These are phyloP conservation scores for Branchipolynoe longqiensis DNA, from an alignment of 2,888 invertebrate genomes.

Conservation along the genomic window DNA sequence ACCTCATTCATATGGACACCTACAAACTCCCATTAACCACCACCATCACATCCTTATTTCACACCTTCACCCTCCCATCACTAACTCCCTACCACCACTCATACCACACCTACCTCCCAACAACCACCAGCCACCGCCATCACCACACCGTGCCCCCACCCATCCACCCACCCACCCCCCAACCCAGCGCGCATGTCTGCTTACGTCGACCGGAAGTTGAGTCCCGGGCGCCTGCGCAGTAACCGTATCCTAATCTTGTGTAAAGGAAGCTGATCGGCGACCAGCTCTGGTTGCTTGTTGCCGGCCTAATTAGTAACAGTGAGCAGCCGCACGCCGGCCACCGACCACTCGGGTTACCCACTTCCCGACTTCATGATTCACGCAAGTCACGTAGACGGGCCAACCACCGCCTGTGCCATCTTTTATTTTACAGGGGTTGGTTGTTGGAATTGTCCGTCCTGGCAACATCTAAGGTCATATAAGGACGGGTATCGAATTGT, in stretches of 20 bases:
- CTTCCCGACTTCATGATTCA: conserved; percentile 22
- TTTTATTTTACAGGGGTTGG: no score
- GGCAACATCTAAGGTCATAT: no score
- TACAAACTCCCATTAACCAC: no score
- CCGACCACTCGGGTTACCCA: not conserved
- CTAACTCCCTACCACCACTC: no score
- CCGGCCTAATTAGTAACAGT: conserved; percentile 45
- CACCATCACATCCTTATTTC: no score
- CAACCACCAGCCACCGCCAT: not conserved
- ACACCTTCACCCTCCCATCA: no score
- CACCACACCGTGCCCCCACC: not conserved
- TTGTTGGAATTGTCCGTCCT: no score
- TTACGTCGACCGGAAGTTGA: not conserved
- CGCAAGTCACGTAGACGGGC: not conserved
- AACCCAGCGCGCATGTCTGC: not conserved
- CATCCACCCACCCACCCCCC: not conserved
- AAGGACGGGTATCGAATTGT: no score
- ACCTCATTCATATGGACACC: no score
- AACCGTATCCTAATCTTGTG: conserved; percentile 40
- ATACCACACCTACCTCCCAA: no score
- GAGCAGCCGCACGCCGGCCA: not conserved
- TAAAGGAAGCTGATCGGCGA: conserved; percentile 25
- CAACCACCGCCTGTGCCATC: not conserved
- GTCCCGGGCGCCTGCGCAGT: conserved; percentile 21
- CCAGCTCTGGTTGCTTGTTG: conserved; percentile 11